phyloP scores from a whole-genome alignment of 37 sponge, comb jelly and placozoan genomes.

The Amphimedon queenslandica region DNA sequence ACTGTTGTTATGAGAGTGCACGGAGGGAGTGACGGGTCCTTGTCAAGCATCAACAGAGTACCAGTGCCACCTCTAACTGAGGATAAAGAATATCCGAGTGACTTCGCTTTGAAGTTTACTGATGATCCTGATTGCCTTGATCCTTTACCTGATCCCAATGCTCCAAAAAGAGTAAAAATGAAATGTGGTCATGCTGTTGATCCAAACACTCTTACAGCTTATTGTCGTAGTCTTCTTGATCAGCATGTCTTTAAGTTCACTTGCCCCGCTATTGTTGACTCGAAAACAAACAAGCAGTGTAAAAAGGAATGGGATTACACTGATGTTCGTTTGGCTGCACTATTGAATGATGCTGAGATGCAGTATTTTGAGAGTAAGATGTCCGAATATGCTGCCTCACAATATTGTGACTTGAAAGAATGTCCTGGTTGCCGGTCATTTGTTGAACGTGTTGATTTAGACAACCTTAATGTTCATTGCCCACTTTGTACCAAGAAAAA shows the following conservation, averaged over 20 bases:
- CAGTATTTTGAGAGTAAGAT: slow-evolving; percentile 45
- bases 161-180: slow-evolving; percentile 30
- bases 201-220: slow-evolving; percentile 36
- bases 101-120: slow-evolving; percentile 23
- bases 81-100: slow-evolving; percentile 5
- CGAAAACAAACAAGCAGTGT: slow-evolving; percentile 25
- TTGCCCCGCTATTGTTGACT: slow-evolving; percentile 43
- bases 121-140: slow-evolving; percentile 14
- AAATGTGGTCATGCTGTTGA: slow-evolving; percentile 54
- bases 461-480: slow-evolving; percentile 42
- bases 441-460: slow-evolving; percentile 33
- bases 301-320: slow-evolving; percentile 37
- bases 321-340: slow-evolving; percentile 38
- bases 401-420: slow-evolving; percentile 45
- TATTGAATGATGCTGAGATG: slow-evolving; percentile 35
- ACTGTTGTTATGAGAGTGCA: slow-evolving; percentile 41
- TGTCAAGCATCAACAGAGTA: too few relatives aligned
- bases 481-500: slow-evolving; percentile 42
- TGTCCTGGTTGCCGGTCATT: slow-evolving; percentile 64
- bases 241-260: slow-evolving; percentile 19
- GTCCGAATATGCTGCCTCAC: slow-evolving; percentile 45
- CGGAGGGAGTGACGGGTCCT: slow-evolving; percentile 26
- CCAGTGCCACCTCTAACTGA: slow-evolving; percentile 5
- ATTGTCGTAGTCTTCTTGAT: slow-evolving; percentile 45
- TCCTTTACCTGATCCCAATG: not conserved